A percentile compares a stretch with the other conserved stretches of the same genome.
These are phyloP conservation scores for Xyrauchen texanus DNA, from an alignment of 2,113 vertebrate species.

Conservation along the genomic window DNA sequence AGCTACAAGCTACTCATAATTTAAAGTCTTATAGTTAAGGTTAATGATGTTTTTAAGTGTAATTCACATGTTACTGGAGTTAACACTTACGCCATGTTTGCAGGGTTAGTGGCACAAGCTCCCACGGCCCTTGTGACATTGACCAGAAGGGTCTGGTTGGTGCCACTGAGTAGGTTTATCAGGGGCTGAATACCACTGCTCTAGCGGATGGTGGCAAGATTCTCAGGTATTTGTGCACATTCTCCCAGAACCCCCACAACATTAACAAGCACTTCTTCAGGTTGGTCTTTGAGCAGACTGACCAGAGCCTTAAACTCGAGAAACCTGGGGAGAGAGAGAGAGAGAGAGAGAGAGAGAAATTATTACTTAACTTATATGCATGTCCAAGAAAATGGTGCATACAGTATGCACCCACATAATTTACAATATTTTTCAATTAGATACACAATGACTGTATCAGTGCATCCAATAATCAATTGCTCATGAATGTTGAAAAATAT, in stretches of 20 bases:
- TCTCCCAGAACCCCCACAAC: conserved; percentile 87
- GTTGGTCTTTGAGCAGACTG: conserved; percentile 83
- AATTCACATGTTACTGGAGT: not conserved
- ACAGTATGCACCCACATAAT: no score
- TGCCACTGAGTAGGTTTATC: conserved; percentile 84
- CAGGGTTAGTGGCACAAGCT: conserved; percentile 84
- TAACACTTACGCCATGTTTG: conserved; percentile 85
- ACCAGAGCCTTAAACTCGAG: conserved; percentile 81
- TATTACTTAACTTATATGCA: not conserved
- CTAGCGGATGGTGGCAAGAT: conserved; percentile 77
- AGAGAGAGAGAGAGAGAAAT: not conserved
- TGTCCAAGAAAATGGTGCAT: no score
- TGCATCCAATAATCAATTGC: no score
- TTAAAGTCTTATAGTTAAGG: no score
- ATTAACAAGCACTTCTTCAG: conserved; percentile 91
- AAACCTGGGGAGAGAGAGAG: conserved; percentile 76
- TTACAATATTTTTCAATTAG: not conserved
- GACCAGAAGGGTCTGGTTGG: conserved; percentile 85
- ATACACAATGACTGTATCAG: not conserved
- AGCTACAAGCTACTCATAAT: no score
- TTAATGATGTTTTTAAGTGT: not conserved
- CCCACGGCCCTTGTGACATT: conserved; percentile 90
- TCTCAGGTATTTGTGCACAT: conserved; percentile 82
- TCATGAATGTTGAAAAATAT: no score
- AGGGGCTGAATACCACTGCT: conserved; percentile 84